Percentiles rank a stretch among this genome's conserved stretches.
Evolutionary conservation across 1,140 invertebrate genomes (phyloP).

Genomic region (Drosophila kikkawai): DNA sequence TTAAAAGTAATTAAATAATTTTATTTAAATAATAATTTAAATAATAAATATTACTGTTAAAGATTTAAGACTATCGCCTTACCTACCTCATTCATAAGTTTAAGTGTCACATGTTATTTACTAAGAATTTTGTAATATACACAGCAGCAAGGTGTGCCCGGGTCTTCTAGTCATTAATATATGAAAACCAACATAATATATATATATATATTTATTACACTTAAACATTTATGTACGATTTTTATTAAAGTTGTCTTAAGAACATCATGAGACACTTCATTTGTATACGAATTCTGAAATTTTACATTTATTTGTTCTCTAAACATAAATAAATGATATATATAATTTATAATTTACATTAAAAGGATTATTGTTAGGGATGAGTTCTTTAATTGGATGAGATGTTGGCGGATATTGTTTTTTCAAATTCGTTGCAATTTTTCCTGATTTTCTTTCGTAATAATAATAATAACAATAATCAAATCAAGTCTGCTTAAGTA

Average conservation of each 20-base stretch:
- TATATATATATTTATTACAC: not conserved
- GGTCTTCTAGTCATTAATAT: not conserved
- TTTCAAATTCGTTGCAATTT: conserved; percentile 63
- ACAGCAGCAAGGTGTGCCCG: no score
- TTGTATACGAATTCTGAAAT: conserved; percentile 26
- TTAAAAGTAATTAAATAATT: no score
- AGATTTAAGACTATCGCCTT: no score
- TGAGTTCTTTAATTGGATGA: conserved; percentile 41
- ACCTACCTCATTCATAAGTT: no score
- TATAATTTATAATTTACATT: conserved; percentile 17
- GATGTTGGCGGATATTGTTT: conserved; percentile 27
- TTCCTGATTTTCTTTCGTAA: conserved; percentile 36
- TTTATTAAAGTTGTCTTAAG: conserved; percentile 58
- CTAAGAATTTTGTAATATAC: no score
- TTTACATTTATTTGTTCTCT: conserved; percentile 52
- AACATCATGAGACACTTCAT: conserved; percentile 31
- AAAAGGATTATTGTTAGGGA: conserved; percentile 45
- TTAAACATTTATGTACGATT: conserved; percentile 23
- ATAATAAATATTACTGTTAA: no score
- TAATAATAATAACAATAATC: not conserved
- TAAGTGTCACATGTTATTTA: no score
- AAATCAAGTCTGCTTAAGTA: not conserved
- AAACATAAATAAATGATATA: conserved; percentile 62
- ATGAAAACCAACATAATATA: not conserved
- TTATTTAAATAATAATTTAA: no score